Evolutionary conservation across 2,888 invertebrate species (phyloP), one percentile per base, ranked within the genome.

Genomic region (Mechanitis mazaeus): DNA sequence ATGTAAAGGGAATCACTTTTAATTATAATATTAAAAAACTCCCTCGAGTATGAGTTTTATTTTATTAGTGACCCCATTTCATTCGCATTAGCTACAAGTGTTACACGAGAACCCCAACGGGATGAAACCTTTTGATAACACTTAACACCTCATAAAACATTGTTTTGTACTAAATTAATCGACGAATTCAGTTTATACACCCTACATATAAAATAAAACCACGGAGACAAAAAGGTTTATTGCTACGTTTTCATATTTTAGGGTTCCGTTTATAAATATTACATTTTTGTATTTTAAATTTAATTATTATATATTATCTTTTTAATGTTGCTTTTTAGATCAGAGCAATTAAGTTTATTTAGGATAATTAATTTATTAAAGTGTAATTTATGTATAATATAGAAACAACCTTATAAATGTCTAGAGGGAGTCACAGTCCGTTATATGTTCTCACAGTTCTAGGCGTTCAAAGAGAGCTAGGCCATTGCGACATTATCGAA

Each of bases 361-460:
- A 20, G 20, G 20, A 20, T 20, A 20, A 20, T 20, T 20, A 20
- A 20, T 20, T 20, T 20, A 20, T 20, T 20, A 20, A 20, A 20
- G 20, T 20, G 20, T 20, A 20, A 20, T 20, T 20, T 20, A 20
- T 20, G 20, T 20, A 20, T 20, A 20, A 20, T 47, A 6, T 20
- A 6, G 3, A 47, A 20, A 46, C 46, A 46, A 47, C 47, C n/a
- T 47, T 11, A 57, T 47, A 61, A 35, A 58, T 28, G 56, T 56
- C 58, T 59, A 59, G 58, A 62, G 60, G 56, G 58, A 54, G 60
- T 67, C 69, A 71, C 75, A 47, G 72, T 74, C 79, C 79, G 81
- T 83, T 84, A 83, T 77, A 80, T 74, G 77, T 84, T 87, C 87
- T 82, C 86, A 85, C 85, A 80, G 81, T 73, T 74, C 82, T 83